Evolutionary conservation across 2,113 vertebrate species (phyloP), one percentile per base, ranked within the genome.

Genomic region (Cygnus buccinator): DNA sequence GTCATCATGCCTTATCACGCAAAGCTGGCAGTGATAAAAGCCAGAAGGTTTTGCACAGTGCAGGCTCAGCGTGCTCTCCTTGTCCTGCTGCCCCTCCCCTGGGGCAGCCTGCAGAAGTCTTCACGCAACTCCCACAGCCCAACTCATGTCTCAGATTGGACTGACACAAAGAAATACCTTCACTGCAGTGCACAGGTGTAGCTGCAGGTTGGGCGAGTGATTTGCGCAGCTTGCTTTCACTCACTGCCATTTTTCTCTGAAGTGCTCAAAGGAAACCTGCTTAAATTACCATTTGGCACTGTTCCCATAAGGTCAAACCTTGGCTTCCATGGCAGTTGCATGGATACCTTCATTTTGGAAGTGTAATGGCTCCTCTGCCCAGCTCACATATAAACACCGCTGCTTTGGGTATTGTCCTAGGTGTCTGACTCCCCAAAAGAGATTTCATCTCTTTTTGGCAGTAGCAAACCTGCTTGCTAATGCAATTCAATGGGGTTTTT

Each of bases 321-420:
- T 33, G 67, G 37, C 70, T 89, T 75, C 39, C 26, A 48, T 0
- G 0, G 6, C 0, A 3, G 20, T 61, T 18, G 48, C 1, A 0
- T 29, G 70, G 20, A 33, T 78, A 52, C 55, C 43, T 81, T 89
- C 28, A 54, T 72, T 89, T 82, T 7, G 66, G 39, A 91, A 94
- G 65, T 10, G 50, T 43, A 84, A 33, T 16, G 55, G 52, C 58
- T 93, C 41, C 54, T 85, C 66, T 95, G 62, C 58, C 52, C 2
- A n/a, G 3, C 26, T 70, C 89, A 82, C 21, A 61, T 20, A 75
- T 46, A 93, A 90, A 87, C 43, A 85, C 15, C 20, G 20, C 28
- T 90, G 50, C 74, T 78, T 80, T 95, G 77, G 93, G 25, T 89
- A 62, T 28, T 62, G 54, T 93, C 78, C 48, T 25, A 85, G 23